A percentile compares a stretch with the other conserved stretches of the same genome.
These are phyloP conservation scores for Arnoldichthys spilopterus DNA, from an alignment of 2,797 vertebrate genomes.

Conservation along the genomic window DNA sequence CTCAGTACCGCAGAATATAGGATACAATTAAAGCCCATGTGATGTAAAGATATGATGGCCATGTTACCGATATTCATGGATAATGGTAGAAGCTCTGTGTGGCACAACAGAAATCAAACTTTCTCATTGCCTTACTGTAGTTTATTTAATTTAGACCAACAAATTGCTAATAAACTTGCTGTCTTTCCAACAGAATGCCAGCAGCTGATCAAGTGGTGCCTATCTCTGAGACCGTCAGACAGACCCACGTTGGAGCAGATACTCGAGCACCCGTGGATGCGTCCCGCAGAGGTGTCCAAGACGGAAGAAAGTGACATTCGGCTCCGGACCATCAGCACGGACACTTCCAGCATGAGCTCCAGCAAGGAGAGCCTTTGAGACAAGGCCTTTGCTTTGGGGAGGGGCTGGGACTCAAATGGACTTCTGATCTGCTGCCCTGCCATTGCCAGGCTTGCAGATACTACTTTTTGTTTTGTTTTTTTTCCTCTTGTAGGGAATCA, in stretches of 20 bases:
- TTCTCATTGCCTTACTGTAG: not conserved
- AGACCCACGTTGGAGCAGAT: conserved; percentile 95
- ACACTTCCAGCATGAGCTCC: conserved; percentile 94
- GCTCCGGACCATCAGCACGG: conserved; percentile 87
- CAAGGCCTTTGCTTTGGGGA: conserved; percentile 62
- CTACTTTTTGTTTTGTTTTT: conserved; percentile 51
- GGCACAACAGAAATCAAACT: not conserved
- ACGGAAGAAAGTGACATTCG: conserved; percentile 85
- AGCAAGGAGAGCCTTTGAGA: conserved; percentile 94
- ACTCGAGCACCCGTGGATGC: conserved; percentile 93
- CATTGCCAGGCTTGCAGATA: conserved; percentile 65
- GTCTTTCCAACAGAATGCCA: conserved; percentile 86
- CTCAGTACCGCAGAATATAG: no score
- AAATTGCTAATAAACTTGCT: conserved; percentile 8
- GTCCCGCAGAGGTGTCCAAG: conserved; percentile 79
- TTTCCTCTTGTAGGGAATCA: conserved; percentile 76
- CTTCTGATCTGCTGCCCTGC: conserved; percentile 69
- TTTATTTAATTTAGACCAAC: not conserved
- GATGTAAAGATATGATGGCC: no score
- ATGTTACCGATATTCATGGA: no score
- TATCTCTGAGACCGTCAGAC: conserved; percentile 93
- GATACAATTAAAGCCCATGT: no score
- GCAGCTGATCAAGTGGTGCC: conserved; percentile 95
- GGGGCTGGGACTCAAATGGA: conserved; percentile 63
- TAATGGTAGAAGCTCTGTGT: not conserved